These are phyloP conservation scores for Netelia melanura DNA, from an alignment of 2,888 invertebrate genomes.

Conservation along the genomic window DNA sequence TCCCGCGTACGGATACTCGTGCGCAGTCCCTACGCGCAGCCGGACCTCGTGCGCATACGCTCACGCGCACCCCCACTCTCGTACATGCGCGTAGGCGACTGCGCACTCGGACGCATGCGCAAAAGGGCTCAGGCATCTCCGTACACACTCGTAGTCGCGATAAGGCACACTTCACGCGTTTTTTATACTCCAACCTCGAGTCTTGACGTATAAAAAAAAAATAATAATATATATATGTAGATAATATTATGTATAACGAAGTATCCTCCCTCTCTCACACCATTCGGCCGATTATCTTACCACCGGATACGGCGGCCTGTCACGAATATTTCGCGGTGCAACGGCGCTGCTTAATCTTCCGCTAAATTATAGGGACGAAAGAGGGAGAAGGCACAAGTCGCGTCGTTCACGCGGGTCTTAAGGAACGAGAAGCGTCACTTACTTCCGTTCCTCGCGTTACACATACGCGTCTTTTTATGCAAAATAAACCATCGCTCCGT, in stretches of 20 bases:
- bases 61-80: too few relatives aligned
- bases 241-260: neutral
- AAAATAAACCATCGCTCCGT: constrained; percentile 14
- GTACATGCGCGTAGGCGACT: too few relatives aligned
- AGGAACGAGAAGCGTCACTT: constrained; percentile 52
- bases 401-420: constrained; percentile 65
- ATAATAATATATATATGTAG: constrained; percentile 19
- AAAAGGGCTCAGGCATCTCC: neutral
- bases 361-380: constrained; percentile 64
- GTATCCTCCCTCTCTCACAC: constrained; percentile 56
- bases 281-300: constrained; percentile 62
- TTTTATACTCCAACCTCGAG: constrained; percentile 52
- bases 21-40: too few relatives aligned
- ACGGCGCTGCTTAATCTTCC: constrained; percentile 66
- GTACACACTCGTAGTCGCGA: constrained; percentile 44
- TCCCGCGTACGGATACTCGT: neutral
- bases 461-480: neutral
- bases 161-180: constrained; percentile 47
- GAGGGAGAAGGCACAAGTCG: constrained; percentile 18
- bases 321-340: constrained; percentile 66
- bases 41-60: too few relatives aligned
- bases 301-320: constrained; percentile 66
- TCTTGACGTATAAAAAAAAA: neutral
- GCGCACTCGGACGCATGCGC: neutral
- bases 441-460: constrained; percentile 30